Base-by-base conservation (phyloP, 1,140 invertebrate genomes). In the Sinella curviseta region DNA sequence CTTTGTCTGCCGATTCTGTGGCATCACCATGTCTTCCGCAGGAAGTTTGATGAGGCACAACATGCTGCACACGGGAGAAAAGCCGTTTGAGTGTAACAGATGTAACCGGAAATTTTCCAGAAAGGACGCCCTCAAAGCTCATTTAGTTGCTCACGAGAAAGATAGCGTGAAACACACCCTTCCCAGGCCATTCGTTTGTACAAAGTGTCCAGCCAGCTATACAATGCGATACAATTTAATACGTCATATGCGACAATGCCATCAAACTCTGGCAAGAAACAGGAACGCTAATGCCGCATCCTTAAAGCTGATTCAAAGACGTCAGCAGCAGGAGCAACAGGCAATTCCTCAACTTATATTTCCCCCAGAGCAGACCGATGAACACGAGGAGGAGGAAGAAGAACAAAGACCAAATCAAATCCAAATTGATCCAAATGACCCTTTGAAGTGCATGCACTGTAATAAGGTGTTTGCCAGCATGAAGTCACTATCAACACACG, bases 201-300 rank as follows among this genome's bases (percentile, higher is more conserved):
- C 14, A 48, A 26, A 24, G 4, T 75, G 74, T 26, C 2, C 17
- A 3, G 74, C 74, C 24, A 54, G 74, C 24, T 75, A 75, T 35
- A 75, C 74, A 3, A 75, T 75, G 74, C 17, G 39, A 2, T 75
- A 75, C 36, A 75, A 75, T 54, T 48, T 75, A 17, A 75, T 75
- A 8, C 74, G 74, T 30, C 74, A 75, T 35, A 48, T 75, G 39
- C 14, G 28, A 14, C 34, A 48, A 24, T 39, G 33, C 39, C 74
- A 75, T 36, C 57, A 60, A 16, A 48, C 39, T 48, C 14, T 4
- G 24, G 24, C 8, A 14, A 26, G 57, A 60, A 60, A n/a, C 24
- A 3, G 4, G 12, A 60, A 26, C 24, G 57, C 4, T 4, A n/a
- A 16, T 26, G 57, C 3, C 4, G 57, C 4, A 60, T 17, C 17